Percentiles rank a stretch among this genome's conserved stretches.
These are phyloP conservation scores for Thamnaconus septentrionalis DNA, from an alignment of 2,113 vertebrate species.

Conservation along the genomic window DNA sequence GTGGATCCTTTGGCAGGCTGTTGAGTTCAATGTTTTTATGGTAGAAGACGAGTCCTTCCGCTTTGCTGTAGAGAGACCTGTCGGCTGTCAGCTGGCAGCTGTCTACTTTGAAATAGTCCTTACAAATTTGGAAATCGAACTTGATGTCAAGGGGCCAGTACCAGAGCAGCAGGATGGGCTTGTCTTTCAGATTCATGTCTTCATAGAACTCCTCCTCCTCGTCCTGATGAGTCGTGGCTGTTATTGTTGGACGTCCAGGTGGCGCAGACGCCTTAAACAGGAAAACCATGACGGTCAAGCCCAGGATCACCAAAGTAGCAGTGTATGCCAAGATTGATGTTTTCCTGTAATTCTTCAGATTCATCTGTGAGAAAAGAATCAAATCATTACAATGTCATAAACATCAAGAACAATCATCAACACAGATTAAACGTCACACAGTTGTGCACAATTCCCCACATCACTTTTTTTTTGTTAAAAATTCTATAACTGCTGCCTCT, in stretches of 20 bases:
- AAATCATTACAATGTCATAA: too few relatives aligned
- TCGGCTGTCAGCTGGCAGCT: slow-evolving; percentile 84
- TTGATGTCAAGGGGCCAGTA: slow-evolving; percentile 83
- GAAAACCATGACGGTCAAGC: background rate
- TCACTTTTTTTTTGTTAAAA: too few relatives aligned
- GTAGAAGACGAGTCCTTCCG: slow-evolving; percentile 80
- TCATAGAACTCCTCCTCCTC: background rate
- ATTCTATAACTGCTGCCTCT: too few relatives aligned
- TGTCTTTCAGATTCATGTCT: slow-evolving; percentile 57
- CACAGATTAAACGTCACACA: too few relatives aligned
- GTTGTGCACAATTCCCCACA: too few relatives aligned
- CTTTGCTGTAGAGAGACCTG: slow-evolving; percentile 78
- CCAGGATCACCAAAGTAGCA: background rate
- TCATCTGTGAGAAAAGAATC: slow-evolving; percentile 27
- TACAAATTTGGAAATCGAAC: slow-evolving; percentile 81
- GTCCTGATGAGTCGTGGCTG: too few relatives aligned
- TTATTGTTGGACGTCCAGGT: background rate
- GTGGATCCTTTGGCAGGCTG: slow-evolving; percentile 78
- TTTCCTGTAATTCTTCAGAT: background rate
- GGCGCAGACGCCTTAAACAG: background rate
- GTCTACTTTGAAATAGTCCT: slow-evolving; percentile 79
- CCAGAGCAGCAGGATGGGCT: slow-evolving; percentile 86
- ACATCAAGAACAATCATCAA: too few relatives aligned
- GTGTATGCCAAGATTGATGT: background rate
- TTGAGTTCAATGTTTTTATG: slow-evolving; percentile 79